Evolutionary conservation across 2,888 invertebrate species (phyloP).

Genomic region (Spodoptera exigua): DNA sequence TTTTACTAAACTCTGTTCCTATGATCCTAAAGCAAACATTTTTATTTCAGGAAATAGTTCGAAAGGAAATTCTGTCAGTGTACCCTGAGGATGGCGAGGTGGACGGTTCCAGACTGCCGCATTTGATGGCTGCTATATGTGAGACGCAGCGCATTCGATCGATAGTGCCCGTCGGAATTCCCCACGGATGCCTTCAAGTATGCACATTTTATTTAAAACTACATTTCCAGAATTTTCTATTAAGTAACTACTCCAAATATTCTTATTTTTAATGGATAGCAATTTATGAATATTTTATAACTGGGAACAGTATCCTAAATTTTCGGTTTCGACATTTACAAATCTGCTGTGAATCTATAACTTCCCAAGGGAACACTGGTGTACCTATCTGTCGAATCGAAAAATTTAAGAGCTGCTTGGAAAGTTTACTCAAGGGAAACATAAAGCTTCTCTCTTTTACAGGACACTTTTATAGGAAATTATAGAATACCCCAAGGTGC

Average conservation of each 20-base stretch:
- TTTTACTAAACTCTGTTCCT: too few species aligned
- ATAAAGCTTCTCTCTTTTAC: constrained; percentile 30
- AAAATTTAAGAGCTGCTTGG: too few species aligned
- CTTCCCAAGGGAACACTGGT: too few species aligned
- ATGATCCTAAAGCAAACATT: constrained; percentile 1
- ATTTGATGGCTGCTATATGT: constrained; percentile 92
- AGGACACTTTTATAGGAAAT: constrained; percentile 90
- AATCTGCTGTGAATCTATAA: too few species aligned
- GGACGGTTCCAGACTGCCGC: constrained; percentile 88
- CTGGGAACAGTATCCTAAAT: too few species aligned
- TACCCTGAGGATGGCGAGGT: constrained; percentile 88
- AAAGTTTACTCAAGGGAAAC: not conserved
- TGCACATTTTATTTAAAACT: constrained; percentile 18
- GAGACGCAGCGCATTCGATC: constrained; percentile 94
- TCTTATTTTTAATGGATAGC: not conserved
- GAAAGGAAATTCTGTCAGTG: constrained; percentile 86
- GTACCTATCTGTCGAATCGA: not conserved
- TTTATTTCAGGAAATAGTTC: constrained; percentile 88
- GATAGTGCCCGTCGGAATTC: constrained; percentile 95
- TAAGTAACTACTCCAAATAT: not conserved
- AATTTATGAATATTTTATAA: not conserved
- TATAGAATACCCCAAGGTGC: constrained; percentile 91
- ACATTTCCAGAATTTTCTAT: not conserved
- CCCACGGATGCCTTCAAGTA: constrained; percentile 92
- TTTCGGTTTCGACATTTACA: too few species aligned